Percentiles rank a stretch among this genome's conserved stretches.
These are phyloP conservation scores for Chlorops oryzae DNA, from an alignment of 1,140 invertebrate genomes.

Conservation along the genomic window DNA sequence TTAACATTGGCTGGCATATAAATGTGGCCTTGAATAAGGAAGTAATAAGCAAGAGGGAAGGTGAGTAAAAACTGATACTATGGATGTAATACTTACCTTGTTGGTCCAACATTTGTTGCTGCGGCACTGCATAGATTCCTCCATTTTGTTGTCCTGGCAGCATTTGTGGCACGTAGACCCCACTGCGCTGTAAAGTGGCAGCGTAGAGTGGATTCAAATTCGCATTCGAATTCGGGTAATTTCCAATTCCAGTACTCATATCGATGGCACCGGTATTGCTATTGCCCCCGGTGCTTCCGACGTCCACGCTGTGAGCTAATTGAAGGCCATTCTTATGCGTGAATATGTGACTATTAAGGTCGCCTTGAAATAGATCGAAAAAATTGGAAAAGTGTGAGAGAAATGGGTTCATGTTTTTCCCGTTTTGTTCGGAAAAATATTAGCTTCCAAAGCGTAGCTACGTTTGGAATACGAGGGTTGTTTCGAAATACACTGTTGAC, in stretches of 20 bases:
- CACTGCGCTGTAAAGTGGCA: conserved; percentile 25
- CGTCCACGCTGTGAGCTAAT: conserved; percentile 25
- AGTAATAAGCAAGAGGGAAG: neutral
- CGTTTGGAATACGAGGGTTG: no score
- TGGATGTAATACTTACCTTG: conserved; percentile 5
- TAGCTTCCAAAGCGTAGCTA: no score
- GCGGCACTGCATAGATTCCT: conserved; percentile 14
- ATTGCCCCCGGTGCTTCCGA: neutral
- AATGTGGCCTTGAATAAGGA: conserved; percentile 4
- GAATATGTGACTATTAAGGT: conserved; percentile 55
- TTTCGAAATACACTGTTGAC: no score
- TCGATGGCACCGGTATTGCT: neutral
- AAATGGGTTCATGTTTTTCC: neutral
- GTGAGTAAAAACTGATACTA: neutral
- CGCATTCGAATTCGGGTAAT: conserved; percentile 5
- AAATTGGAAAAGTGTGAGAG: neutral
- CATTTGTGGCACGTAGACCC: conserved; percentile 30
- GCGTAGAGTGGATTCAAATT: conserved; percentile 29
- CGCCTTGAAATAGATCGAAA: conserved; percentile 28
- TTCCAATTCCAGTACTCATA: neutral
- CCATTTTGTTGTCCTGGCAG: neutral
- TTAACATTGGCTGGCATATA: conserved; percentile 12
- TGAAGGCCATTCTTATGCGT: conserved; percentile 61
- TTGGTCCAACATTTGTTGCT: conserved; percentile 18
- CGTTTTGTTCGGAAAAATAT: no score